Conservation (phyloP, 2,888 invertebrate genomes). For the Aspidiotus rigidus region DNA sequence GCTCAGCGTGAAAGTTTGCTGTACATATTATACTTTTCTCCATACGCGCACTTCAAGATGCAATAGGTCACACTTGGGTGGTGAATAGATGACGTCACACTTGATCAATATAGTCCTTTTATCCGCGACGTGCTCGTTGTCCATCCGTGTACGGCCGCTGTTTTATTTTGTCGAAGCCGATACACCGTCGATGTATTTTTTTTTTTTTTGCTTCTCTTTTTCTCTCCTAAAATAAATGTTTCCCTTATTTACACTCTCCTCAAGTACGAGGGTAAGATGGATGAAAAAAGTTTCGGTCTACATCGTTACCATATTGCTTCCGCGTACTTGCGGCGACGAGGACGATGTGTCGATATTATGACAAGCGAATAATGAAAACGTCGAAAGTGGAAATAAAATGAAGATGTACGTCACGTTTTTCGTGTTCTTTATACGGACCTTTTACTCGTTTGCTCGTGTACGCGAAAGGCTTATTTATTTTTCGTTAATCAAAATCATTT, state of each 20-base stretch:
- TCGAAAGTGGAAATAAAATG: conserved; percentile 2
- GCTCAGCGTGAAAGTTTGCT: not conserved
- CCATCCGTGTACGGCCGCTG: conserved; percentile 25
- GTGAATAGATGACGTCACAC: conserved; percentile 32
- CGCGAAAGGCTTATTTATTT: conserved; percentile 4
- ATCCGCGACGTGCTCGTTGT: conserved; percentile 25
- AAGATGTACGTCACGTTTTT: not conserved
- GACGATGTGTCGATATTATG: conserved; percentile 4
- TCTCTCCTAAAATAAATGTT: no score
- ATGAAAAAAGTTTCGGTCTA: not conserved
- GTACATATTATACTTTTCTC: not conserved
- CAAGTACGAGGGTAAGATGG: no score
- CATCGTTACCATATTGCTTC: not conserved
- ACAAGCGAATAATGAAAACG: conserved; percentile 1
- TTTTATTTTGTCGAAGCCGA: not conserved
- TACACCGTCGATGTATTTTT: no score
- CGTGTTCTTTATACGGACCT: not conserved
- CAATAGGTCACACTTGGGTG: conserved; percentile 26
- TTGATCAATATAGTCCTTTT: conserved; percentile 31
- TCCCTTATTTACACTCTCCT: no score
- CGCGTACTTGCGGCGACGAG: not conserved
- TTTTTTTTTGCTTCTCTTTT: no score
- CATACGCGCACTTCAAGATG: conserved; percentile 22
- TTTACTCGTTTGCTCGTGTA: not conserved
- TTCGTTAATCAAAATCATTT: conserved; percentile 2